These are phyloP conservation scores for Polypedilum pembai DNA, from an alignment of 1,140 invertebrate genomes.

Conservation along the genomic window DNA sequence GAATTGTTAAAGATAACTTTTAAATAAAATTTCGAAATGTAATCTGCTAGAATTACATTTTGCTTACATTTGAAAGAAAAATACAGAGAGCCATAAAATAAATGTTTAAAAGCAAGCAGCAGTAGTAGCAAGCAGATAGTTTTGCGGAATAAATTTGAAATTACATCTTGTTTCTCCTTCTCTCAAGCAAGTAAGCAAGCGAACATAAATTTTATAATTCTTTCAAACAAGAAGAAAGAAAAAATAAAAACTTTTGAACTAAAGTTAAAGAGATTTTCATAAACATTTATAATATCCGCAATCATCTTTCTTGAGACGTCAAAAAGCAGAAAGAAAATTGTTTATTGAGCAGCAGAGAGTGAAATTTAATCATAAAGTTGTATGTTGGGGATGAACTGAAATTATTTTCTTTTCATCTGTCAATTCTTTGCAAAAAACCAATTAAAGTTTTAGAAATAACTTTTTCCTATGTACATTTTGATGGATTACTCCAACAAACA, in stretches of 20 bases:
- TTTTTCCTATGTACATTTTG: not conserved
- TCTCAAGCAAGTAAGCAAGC: not conserved
- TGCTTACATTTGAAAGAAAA: not conserved
- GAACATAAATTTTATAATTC: too few species aligned
- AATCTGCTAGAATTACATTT: not conserved
- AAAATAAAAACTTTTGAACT: too few species aligned
- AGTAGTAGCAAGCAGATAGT: not conserved
- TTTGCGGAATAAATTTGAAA: not conserved
- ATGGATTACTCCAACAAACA: not conserved
- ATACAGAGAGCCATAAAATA: not conserved
- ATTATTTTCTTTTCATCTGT: conserved; percentile 13
- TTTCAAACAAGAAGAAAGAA: too few species aligned
- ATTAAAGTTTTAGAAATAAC: not conserved
- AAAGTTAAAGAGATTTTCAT: too few species aligned
- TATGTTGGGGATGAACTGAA: not conserved
- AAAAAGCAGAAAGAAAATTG: too few species aligned
- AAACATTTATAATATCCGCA: too few species aligned
- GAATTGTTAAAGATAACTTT: not conserved
- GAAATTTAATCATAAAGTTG: too few species aligned
- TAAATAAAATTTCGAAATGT: not conserved
- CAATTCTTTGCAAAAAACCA: not conserved
- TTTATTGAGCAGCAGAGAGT: too few species aligned
- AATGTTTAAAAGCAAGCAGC: not conserved
- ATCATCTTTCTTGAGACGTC: too few species aligned
- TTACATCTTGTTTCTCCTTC: conserved; percentile 3